Evolutionary conservation across 1,140 invertebrate genomes (phyloP).

Genomic region (Globodera rostochiensis): DNA sequence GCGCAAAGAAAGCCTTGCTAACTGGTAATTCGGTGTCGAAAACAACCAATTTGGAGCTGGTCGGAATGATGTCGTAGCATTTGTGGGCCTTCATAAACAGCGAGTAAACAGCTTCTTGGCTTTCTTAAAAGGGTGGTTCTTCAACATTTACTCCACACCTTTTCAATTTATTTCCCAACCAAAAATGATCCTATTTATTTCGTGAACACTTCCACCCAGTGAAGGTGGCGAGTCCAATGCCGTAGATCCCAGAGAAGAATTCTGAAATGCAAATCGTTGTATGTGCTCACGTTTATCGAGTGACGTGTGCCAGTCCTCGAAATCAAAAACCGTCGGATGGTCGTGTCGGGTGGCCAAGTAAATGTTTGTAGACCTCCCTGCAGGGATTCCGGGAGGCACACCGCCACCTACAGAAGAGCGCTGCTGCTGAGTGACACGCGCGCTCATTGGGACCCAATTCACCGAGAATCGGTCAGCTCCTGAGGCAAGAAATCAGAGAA

Average conservation of each 20-base stretch:
- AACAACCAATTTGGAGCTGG: slow-evolving; percentile 95
- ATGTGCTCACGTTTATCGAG: slow-evolving; percentile 53
- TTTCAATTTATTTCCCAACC: slow-evolving; percentile 33
- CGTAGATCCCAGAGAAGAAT: slow-evolving; percentile 26
- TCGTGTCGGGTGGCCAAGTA: slow-evolving; percentile 47
- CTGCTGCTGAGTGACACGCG: slow-evolving; percentile 30
- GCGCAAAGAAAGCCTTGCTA: slow-evolving; percentile 97
- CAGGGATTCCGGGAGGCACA: slow-evolving; percentile 2
- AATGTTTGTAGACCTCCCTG: slow-evolving; percentile 25
- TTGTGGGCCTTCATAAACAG: slow-evolving; percentile 96
- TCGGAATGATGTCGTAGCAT: slow-evolving; percentile 98
- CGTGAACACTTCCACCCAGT: slow-evolving; percentile 37
- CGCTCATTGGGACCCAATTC: neutral
- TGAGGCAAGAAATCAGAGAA: slow-evolving; percentile 19
- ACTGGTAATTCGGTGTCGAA: slow-evolving; percentile 97
- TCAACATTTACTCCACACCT: neutral
- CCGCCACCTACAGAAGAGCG: slow-evolving; percentile 28
- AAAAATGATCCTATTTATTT: slow-evolving; percentile 63
- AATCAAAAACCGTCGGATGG: slow-evolving; percentile 58
- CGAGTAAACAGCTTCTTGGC: slow-evolving; percentile 63
- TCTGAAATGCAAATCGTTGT: slow-evolving; percentile 33
- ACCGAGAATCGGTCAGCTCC: slow-evolving; percentile 13
- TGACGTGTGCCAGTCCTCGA: slow-evolving; percentile 59
- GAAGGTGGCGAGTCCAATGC: slow-evolving; percentile 39
- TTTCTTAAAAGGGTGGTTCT: slow-evolving; percentile 56